Conservation (phyloP, 2,113 vertebrate species). For the Ptilonorhynchus violaceus region DNA sequence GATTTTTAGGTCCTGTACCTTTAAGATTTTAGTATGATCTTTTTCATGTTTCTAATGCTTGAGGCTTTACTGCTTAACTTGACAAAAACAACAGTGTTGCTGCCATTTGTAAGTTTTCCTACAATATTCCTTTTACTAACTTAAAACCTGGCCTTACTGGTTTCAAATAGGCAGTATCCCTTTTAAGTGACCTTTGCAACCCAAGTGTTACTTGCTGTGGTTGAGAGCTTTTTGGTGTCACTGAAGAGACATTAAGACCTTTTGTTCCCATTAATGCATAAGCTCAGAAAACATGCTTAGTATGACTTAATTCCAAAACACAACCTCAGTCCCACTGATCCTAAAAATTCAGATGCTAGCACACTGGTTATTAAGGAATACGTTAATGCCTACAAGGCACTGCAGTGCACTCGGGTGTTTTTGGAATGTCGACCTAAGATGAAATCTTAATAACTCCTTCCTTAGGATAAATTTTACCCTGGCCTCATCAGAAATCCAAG, state of each 20-base stretch:
- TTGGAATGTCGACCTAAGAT: neutral
- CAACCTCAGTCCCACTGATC: neutral
- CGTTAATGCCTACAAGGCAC: neutral
- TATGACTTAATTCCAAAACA: constrained; percentile 62
- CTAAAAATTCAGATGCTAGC: constrained; percentile 1
- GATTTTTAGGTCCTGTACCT: constrained; percentile 76
- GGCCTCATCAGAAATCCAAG: neutral
- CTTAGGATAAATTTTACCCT: neutral
- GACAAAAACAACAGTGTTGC: constrained; percentile 68
- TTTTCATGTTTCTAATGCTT: constrained; percentile 79
- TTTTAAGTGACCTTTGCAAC: constrained; percentile 83
- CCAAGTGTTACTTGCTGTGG: constrained; percentile 81
- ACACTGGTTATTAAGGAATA: neutral
- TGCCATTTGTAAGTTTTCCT: constrained; percentile 82
- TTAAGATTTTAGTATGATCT: constrained; percentile 75
- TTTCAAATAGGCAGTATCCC: constrained; percentile 77
- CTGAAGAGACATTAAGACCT: constrained; percentile 47
- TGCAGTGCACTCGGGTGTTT: neutral
- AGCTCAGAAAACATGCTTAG: constrained; percentile 18
- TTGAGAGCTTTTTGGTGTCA: constrained; percentile 59
- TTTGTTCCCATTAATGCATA: constrained; percentile 42
- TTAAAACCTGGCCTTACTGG: constrained; percentile 78
- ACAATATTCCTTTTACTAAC: constrained; percentile 74
- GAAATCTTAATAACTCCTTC: neutral
- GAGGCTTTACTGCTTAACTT: constrained; percentile 74